phyloP scores from a whole-genome alignment of 1,140 invertebrate species.

The Trichonephila inaurata region DNA sequence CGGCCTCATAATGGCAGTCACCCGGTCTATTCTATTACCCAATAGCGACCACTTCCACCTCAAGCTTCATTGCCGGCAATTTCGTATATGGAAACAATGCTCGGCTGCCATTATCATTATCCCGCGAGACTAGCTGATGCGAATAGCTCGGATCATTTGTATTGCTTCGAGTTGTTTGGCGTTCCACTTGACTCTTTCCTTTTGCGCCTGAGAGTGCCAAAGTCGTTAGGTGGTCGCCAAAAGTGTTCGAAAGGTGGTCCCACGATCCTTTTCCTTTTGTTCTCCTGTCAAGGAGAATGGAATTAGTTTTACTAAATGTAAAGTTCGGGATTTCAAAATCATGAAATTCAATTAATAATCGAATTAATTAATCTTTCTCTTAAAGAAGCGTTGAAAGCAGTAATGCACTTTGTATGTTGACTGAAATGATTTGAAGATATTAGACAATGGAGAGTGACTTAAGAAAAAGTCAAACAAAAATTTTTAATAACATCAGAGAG shows the following conservation, averaged over 20 bases:
- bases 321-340: not conserved
- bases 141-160: slow-evolving; percentile 63
- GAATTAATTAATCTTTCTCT: not conserved
- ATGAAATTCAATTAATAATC: not conserved
- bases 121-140: slow-evolving; percentile 56
- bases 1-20: slow-evolving; percentile 14
- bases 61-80: slow-evolving; percentile 68
- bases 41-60: slow-evolving; percentile 36
- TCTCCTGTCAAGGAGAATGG: not conserved
- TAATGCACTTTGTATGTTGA: no score
- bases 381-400: not conserved
- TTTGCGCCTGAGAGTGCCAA: not conserved
- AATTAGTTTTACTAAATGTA: slow-evolving; percentile 9
- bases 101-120: slow-evolving; percentile 58
- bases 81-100: slow-evolving; percentile 68
- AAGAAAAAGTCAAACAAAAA: no score
- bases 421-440: no score
- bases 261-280: not conserved
- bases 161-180: slow-evolving; percentile 67
- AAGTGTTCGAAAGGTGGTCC: not conserved
- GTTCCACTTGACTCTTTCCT: slow-evolving; percentile 59
- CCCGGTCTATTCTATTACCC: slow-evolving; percentile 51
- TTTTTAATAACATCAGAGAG: no score
- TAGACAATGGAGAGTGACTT: no score
- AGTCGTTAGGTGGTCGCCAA: slow-evolving; percentile 40